Evolutionary conservation across 2,888 invertebrate species (phyloP), one percentile per base, ranked within the genome.

Genomic region (Stictocephala bisonia): DNA sequence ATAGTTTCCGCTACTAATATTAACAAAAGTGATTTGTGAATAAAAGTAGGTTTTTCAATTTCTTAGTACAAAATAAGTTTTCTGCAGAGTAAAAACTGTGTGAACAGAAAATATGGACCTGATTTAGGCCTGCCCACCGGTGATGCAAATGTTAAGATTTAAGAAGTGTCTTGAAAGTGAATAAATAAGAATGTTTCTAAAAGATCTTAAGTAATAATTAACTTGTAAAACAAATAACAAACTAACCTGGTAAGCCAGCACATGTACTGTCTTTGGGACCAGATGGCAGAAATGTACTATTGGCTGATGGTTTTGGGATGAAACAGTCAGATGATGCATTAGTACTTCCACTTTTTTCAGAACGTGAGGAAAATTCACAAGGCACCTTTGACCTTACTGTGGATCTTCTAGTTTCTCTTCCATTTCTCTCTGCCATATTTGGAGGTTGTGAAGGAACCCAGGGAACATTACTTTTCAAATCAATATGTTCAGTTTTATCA

Each of bases 401-500:
- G 15, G 44, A 4, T 6, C 41, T 64, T 29, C 22, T 64, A 13
- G 22, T 20, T 40, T 64, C 40, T 11, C 20, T 58, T 58, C 13
- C 44, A 29, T 58, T 71, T 13, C 58, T 58, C 11, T 71, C 44
- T 20, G 44, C 20, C n/a, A 40, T 27, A 56, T 58, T 26, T 11
- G 70, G 44, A 24, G 48, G 58, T 53, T 35, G 35, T 18, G 70
- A 41, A 58, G 70, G 70, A 15, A 71, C 70, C 70, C 70, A 71
- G 4, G 70, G 70, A 18, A 56, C 29, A 48, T 71, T 71, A 7
- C 26, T 48, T 22, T 35, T 27, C 18, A 70, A 22, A 13, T 58
- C 29, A 44, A 29, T 22, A 11, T 2, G 15, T 41, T 44, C 22
- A 41, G 26, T 11, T 27, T 60, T 58, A 76, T 90, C 90, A 80